A percentile compares a stretch with the other conserved stretches of the same genome.
Evolutionary conservation across 2,888 invertebrate species (phyloP).

Genomic region (Polylopha cassiicola): DNA sequence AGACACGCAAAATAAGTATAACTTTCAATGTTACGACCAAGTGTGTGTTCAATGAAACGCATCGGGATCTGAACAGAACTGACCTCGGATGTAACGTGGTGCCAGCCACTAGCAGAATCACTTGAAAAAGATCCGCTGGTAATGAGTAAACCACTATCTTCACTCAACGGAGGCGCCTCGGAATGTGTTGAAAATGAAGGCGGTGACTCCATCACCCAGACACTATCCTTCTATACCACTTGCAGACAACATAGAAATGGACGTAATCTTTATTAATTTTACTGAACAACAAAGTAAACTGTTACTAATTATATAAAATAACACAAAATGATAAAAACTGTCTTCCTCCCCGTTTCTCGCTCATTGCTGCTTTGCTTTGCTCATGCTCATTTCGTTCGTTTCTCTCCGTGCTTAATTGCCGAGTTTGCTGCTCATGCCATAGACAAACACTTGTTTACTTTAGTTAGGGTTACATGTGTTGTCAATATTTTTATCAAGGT

Average conservation of each 20-base stretch:
- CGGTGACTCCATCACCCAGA: constrained; percentile 83
- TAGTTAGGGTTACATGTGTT: too few species aligned
- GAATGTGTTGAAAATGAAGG: constrained; percentile 85
- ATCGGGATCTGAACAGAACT: constrained; percentile 26
- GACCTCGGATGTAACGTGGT: constrained; percentile 83
- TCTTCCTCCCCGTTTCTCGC: constrained; percentile 8
- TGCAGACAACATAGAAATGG: constrained; percentile 44
- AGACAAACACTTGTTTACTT: constrained; percentile 2
- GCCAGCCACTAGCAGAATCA: constrained; percentile 82
- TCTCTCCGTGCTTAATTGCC: constrained; percentile 1
- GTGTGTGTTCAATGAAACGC: neutral
- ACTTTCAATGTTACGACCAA: neutral
- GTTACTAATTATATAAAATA: constrained; percentile 9
- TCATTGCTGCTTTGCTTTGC: constrained; percentile 10
- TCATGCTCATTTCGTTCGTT: constrained; percentile 6
- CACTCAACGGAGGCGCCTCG: constrained; percentile 84
- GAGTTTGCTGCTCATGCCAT: constrained; percentile 8
- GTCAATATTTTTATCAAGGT: too few species aligned
- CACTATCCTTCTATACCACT: constrained; percentile 32
- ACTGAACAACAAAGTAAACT: constrained; percentile 27
- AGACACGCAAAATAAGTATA: neutral
- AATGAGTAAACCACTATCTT: constrained; percentile 85
- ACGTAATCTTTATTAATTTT: constrained; percentile 34
- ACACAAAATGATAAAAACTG: constrained; percentile 8
- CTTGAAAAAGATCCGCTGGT: constrained; percentile 86